Percentiles rank a stretch among this genome's conserved stretches.
Evolutionary conservation across 2,797 vertebrate species (phyloP).

Genomic region (Urocyon cinereoargenteus): DNA sequence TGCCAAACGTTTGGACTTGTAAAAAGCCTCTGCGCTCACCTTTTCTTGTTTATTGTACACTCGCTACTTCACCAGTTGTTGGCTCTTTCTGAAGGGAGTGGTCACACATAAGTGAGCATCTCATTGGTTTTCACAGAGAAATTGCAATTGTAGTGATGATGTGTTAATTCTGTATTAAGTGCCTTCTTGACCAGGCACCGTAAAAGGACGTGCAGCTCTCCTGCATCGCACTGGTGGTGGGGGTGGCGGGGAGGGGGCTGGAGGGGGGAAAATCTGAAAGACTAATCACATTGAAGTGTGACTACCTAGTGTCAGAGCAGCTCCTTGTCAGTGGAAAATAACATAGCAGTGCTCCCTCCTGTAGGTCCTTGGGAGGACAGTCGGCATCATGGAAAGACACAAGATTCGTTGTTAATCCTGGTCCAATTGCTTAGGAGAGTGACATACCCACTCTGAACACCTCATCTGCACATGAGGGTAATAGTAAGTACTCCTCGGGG

Average conservation of each 20-base stretch:
- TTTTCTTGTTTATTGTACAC: slow-evolving; percentile 71
- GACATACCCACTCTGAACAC: not conserved
- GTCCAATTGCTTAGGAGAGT: not conserved
- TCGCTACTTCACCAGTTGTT: not conserved
- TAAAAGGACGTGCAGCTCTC: slow-evolving; percentile 53
- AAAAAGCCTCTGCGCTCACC: slow-evolving; percentile 65
- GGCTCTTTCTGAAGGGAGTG: slow-evolving; percentile 53
- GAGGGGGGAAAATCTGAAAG: not conserved
- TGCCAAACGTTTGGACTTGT: slow-evolving; percentile 84
- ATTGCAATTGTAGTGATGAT: slow-evolving; percentile 32
- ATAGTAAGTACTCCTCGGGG: not conserved
- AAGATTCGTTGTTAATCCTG: not conserved
- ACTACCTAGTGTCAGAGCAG: not conserved
- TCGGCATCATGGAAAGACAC: not conserved
- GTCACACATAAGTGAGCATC: slow-evolving; percentile 56
- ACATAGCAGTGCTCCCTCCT: not conserved
- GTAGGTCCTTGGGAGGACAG: not conserved
- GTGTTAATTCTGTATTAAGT: slow-evolving; percentile 59
- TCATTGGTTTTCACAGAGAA: slow-evolving; percentile 68
- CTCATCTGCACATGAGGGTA: not conserved
- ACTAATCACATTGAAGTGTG: slow-evolving; percentile 52
- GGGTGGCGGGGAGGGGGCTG: no score
- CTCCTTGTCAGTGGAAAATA: not conserved
- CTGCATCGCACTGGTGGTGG: not conserved
- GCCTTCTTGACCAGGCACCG: slow-evolving; percentile 64